Evolutionary conservation across 2,888 invertebrate species (phyloP).

Genomic region (Hydroisotoma schaefferi): DNA sequence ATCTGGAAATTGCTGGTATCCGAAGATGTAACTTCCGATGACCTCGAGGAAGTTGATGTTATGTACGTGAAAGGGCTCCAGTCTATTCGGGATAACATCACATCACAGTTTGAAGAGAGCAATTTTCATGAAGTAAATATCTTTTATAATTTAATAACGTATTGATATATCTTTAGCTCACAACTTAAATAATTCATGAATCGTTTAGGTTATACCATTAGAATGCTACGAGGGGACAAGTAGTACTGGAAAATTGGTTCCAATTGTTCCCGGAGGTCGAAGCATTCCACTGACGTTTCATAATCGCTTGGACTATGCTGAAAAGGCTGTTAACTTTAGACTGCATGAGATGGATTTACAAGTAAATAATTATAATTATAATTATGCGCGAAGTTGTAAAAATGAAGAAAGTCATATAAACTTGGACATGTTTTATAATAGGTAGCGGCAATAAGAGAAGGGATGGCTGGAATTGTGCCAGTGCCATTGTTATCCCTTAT

Average conservation of each 20-base stretch:
- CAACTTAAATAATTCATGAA: neutral
- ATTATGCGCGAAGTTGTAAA: neutral
- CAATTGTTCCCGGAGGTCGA: slow-evolving; percentile 62
- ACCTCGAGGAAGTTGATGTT: slow-evolving; percentile 62
- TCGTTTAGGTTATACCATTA: slow-evolving; percentile 60
- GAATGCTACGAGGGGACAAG: slow-evolving; percentile 63
- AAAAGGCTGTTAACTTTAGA: slow-evolving; percentile 60
- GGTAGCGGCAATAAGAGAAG: slow-evolving; percentile 60
- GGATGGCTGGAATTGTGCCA: slow-evolving; percentile 64
- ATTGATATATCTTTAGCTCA: neutral
- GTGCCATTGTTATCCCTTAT: slow-evolving; percentile 62
- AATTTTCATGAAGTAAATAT: slow-evolving; percentile 59
- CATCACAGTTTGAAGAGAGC: slow-evolving; percentile 60
- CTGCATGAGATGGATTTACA: slow-evolving; percentile 63
- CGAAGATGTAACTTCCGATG: slow-evolving; percentile 60
- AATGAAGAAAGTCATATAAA: neutral
- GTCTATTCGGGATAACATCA: slow-evolving; percentile 61
- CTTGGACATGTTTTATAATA: slow-evolving; percentile 16
- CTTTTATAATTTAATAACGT: neutral
- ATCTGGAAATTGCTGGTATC: slow-evolving; percentile 64
- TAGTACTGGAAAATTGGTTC: slow-evolving; percentile 60
- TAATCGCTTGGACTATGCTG: slow-evolving; percentile 61
- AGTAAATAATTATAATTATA: slow-evolving; percentile 50
- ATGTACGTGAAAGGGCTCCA: slow-evolving; percentile 60
- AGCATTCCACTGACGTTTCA: slow-evolving; percentile 60